Base-by-base conservation (phyloP, 2,888 invertebrate species). In the Habrosyne pyritoides region DNA sequence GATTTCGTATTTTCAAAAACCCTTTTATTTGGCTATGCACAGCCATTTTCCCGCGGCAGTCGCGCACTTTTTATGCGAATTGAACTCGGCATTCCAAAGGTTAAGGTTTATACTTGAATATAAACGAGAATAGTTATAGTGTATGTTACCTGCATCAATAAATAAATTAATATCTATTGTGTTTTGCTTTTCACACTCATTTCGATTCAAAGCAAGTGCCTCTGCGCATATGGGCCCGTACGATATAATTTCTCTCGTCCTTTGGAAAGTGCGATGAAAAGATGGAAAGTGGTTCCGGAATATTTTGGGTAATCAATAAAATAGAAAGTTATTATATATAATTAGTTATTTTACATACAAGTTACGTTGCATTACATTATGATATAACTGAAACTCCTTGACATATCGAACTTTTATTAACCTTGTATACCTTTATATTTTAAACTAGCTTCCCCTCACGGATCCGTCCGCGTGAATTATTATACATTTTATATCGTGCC, bases 211-310 rank as follows among this genome's bases (percentile, higher is more conserved):
- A 51, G 58, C 81, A 63, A 71, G 81, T 71, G 66, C 71, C 63
- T 58, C 57, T 63, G 73, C 78, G 73, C 79, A 77, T 84, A 85
- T 85, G 80, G 84, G 77, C 76, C 76, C 75, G 77, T 67, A 77
- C 83, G 79, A 82, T 88, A 90, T 91, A 85, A 88, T 92, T 91
- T 92, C 91, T 83, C 90, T 86, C 75, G 87, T 86, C 90, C 89
- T 87, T 88, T 84, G 81, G 90, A 90, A 91, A 91, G 90, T 79
- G 77, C 59, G 28, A 28, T 42, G 21, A 14, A 57, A 63, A 64
- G 65, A 78, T 85, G 83, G 91, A 91, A 91, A 91, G 91, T 84
- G 74, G 79, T 83, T 83, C 84, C 85, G 85, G 87, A 84, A 87
- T 86, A 84, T 88, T 91, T 87, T 89, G 85, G 85, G 81, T 83